phyloP scores from a whole-genome alignment of 2,113 vertebrate species.

The Monarcha castaneiventris region DNA sequence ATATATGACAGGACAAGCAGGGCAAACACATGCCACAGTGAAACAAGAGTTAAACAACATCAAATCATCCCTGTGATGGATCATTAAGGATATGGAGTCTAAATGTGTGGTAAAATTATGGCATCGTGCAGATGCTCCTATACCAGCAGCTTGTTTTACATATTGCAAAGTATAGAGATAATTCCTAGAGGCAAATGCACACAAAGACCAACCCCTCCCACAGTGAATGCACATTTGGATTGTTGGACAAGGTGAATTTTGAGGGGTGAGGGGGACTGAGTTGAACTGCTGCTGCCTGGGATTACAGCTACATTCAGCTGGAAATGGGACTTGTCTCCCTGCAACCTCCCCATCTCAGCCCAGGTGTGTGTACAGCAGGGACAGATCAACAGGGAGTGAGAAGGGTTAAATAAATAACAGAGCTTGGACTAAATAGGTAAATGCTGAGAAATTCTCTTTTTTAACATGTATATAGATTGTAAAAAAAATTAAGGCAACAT shows the following conservation, averaged over 20 bases:
- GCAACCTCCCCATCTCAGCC: background rate
- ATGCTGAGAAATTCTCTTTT: background rate
- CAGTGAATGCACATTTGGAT: background rate
- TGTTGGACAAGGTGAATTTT: background rate
- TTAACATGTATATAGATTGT: background rate
- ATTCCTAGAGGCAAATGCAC: background rate
- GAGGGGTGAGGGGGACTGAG: background rate
- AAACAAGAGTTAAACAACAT: constrained; percentile 65
- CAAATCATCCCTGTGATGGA: constrained; percentile 67
- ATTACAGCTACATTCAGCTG: background rate
- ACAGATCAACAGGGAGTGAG: background rate
- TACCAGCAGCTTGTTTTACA: constrained; percentile 29
- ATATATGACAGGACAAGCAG: background rate
- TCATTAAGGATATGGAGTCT: constrained; percentile 67
- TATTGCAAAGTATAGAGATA: constrained; percentile 15
- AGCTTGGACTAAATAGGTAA: background rate
- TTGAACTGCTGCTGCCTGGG: background rate
- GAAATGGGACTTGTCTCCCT: background rate
- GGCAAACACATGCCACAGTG: background rate
- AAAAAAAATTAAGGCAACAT: constrained; percentile 51
- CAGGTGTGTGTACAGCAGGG: background rate
- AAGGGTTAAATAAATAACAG: constrained; percentile 20
- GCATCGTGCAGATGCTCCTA: constrained; percentile 60
- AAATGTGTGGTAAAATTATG: constrained; percentile 53
- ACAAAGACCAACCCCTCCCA: background rate